Evolutionary conservation across 2,113 vertebrate genomes (phyloP).

Genomic region (Coregonus clupeaformis): DNA sequence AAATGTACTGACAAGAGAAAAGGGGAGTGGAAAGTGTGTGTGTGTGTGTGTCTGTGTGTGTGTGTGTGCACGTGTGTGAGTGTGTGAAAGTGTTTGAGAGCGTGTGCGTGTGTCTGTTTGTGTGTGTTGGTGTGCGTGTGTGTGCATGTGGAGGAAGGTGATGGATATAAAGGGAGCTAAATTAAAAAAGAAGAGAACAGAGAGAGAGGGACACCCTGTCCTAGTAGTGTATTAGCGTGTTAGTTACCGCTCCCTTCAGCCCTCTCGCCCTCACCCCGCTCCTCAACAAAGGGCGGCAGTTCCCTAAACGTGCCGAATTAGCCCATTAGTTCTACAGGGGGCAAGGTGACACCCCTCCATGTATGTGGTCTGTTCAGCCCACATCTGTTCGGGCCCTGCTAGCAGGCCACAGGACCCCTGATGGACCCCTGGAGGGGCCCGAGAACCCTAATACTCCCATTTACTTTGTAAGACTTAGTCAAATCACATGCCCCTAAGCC

Average conservation of each 20-base stretch:
- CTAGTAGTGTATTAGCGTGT: not conserved
- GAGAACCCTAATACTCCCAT: conserved; percentile 17
- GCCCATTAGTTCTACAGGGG: conserved; percentile 69
- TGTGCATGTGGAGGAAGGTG: too few relatives aligned
- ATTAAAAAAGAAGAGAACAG: too few relatives aligned
- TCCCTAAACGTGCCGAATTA: conserved; percentile 72
- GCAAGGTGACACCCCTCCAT: conserved; percentile 73
- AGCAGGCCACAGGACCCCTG: not conserved
- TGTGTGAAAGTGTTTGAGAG: too few relatives aligned
- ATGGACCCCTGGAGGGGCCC: not conserved
- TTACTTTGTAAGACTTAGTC: conserved; percentile 62
- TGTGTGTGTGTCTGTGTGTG: conserved; percentile 8
- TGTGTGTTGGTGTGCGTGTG: not conserved
- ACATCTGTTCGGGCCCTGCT: conserved; percentile 69
- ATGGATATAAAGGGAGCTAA: too few relatives aligned
- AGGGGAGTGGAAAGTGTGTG: conserved; percentile 8
- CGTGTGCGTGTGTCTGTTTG: not conserved
- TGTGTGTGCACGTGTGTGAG: too few relatives aligned
- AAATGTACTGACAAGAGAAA: too few relatives aligned
- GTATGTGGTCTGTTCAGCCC: conserved; percentile 74
- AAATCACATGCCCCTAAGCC: conserved; percentile 31
- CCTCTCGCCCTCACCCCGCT: conserved; percentile 52
- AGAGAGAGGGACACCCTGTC: too few relatives aligned
- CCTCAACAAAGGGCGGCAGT: conserved; percentile 68
- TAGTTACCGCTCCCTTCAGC: too few relatives aligned